These are phyloP conservation scores for Gymnoscopelus microlampas DNA, from an alignment of 2,797 vertebrate species.

Conservation along the genomic window DNA sequence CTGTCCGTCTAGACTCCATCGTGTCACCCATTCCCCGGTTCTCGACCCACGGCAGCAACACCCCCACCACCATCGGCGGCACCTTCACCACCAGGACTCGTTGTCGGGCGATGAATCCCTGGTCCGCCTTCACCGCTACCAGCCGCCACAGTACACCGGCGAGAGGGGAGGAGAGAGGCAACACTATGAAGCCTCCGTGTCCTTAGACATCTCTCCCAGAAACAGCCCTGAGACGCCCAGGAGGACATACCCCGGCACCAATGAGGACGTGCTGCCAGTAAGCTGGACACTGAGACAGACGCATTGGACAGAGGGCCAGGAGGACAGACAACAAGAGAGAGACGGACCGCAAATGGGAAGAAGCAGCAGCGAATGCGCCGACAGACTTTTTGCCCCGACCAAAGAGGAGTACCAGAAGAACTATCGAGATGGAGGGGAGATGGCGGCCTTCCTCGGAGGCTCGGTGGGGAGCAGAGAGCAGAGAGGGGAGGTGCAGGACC, in stretches of 20 bases:
- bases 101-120: too few species aligned
- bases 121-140: conserved; percentile 59
- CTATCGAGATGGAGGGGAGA: conserved; percentile 17
- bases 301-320: conserved; percentile 33
- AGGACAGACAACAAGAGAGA: conserved; percentile 7
- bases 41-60: conserved; percentile 50
- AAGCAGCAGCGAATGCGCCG: not conserved
- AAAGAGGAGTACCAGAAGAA: conserved; percentile 30
- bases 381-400: conserved; percentile 2
- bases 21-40: conserved; percentile 46
- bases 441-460: not conserved
- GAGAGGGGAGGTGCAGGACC: conserved; percentile 57
- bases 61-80: too few species aligned
- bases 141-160: conserved; percentile 59
- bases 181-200: conserved; percentile 14
- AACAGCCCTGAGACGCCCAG: conserved; percentile 47
- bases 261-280: conserved; percentile 35
- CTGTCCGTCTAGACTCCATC: conserved; percentile 42
- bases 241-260: conserved; percentile 32
- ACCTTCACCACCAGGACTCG: too few species aligned
- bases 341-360: conserved; percentile 20
- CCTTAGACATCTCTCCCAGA: conserved; percentile 29
- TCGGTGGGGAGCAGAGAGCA: conserved; percentile 31
- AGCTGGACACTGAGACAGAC: conserved; percentile 58
- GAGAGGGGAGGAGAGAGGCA: conserved; percentile 39